Evolutionary conservation across 2,888 invertebrate genomes (phyloP), one percentile per base, ranked within the genome.

Genomic region (Andricus curvator): DNA sequence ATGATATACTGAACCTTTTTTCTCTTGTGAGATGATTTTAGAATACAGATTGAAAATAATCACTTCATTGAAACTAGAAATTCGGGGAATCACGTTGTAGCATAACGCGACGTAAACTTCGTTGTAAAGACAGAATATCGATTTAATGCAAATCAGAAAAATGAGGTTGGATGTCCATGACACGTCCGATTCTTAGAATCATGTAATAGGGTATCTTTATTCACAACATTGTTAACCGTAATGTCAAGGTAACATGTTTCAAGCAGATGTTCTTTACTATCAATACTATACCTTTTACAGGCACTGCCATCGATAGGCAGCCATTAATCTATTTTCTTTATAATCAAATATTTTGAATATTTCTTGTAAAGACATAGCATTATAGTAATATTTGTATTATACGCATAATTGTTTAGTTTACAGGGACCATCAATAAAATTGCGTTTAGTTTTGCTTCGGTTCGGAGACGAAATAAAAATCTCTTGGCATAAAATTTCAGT

Each of bases 101-200:
- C 4, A 29, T 33, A n/a, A 25, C 13, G n/a, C 20, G 13, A 20
- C 37, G 37, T 29, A 4, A 11, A 11, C 33, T 37, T 15, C 13
- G n/a, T 33, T 74, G 74, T 74, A 56, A 74, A 74, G 74, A 60
- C 74, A 15, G 74, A 74, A 74, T 74, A 60, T 74, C 74, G 74
- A 74, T 60, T 74, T 33, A 33, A 74, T 74, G 74, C 37, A 74
- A 74, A 74, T 60, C 51, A 74, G n/a, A 33, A 74, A 37, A 74
- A 74, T 74, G 56, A 74, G 56, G 56, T 74, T 74, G 56, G 33
- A 56, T 33, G 33, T 37, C 37, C 37, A 25, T 74, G 74, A 60
- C 56, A 74, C 15, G 56, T 74, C 56, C 5, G 13, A 51, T 74
- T 74, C 74, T 17, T 4, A n/a, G 74, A 74, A 74, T 74, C 37